Evolutionary conservation across 1,140 invertebrate genomes (phyloP).

Genomic region (Macrosteles quadrilineatus): DNA sequence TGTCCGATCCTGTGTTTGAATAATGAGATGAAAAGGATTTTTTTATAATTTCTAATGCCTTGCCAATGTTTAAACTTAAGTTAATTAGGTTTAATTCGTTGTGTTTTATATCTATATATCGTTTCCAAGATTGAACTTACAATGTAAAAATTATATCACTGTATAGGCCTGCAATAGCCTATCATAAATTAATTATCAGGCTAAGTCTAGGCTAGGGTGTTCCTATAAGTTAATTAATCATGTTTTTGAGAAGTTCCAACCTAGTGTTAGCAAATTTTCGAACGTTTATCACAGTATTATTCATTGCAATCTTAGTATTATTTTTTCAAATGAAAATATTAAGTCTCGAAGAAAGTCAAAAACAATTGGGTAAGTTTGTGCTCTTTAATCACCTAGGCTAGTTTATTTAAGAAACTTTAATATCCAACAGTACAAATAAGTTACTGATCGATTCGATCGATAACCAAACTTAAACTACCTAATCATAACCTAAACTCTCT

Average conservation of each 20-base stretch:
- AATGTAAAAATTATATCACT: no score
- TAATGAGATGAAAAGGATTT: no score
- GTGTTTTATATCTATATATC: no score
- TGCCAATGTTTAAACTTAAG: no score
- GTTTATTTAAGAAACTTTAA: not conserved
- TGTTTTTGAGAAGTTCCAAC: not conserved
- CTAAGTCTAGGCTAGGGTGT: not conserved
- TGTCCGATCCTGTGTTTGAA: no score
- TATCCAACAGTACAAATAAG: not conserved
- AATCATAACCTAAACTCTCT: not conserved
- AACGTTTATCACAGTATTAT: not conserved
- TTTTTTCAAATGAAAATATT: conserved; percentile 17
- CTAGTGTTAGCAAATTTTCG: not conserved
- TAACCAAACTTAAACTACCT: no score
- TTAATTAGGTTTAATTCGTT: no score
- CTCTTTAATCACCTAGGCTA: not conserved
- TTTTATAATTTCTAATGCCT: no score
- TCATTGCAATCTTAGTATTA: not conserved
- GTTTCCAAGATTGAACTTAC: no score
- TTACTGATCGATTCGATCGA: not conserved
- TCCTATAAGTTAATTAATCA: not conserved
- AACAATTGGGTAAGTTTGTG: not conserved
- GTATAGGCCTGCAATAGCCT: no score
- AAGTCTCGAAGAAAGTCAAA: conserved; percentile 8
- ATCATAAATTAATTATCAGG: no score